Evolutionary conservation across 2,797 vertebrate genomes (phyloP).

Genomic region (Setipinna tenuifilis): DNA sequence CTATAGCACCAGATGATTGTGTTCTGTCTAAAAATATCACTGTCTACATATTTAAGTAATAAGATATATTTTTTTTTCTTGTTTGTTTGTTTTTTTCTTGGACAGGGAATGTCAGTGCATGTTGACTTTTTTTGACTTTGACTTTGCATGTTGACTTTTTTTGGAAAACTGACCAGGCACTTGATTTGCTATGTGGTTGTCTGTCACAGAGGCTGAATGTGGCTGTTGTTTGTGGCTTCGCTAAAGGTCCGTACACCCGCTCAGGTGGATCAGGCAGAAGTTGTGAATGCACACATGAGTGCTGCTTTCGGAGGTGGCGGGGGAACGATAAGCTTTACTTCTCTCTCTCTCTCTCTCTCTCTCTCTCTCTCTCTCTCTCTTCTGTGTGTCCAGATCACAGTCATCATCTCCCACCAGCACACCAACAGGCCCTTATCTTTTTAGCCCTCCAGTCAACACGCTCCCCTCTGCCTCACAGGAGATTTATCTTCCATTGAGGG

Average conservation of each 20-base stretch:
- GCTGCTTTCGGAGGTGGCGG: background rate
- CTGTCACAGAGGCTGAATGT: background rate
- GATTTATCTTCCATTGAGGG: slow-evolving; percentile 25
- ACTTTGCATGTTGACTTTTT: background rate
- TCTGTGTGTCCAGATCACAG: slow-evolving; percentile 30
- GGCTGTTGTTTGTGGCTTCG: background rate
- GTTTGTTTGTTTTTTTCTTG: background rate
- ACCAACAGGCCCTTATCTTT: slow-evolving; percentile 19
- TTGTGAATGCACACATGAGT: background rate
- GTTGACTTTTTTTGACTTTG: background rate
- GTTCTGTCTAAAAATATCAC: background rate
- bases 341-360: slow-evolving; percentile 35
- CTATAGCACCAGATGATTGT: background rate
- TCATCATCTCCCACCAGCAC: slow-evolving; percentile 1
- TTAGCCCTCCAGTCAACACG: background rate
- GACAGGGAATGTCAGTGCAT: background rate
- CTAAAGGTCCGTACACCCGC: background rate
- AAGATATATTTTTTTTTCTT: background rate
- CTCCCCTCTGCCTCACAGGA: background rate
- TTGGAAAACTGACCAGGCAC: background rate
- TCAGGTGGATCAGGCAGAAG: background rate
- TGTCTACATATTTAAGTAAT: background rate
- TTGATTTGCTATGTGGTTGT: background rate
- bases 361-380: slow-evolving; percentile 40
- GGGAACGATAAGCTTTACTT: slow-evolving; percentile 28